Evolutionary conservation across 2,113 vertebrate species (phyloP).

Genomic region (Rousettus leschenaultii): DNA sequence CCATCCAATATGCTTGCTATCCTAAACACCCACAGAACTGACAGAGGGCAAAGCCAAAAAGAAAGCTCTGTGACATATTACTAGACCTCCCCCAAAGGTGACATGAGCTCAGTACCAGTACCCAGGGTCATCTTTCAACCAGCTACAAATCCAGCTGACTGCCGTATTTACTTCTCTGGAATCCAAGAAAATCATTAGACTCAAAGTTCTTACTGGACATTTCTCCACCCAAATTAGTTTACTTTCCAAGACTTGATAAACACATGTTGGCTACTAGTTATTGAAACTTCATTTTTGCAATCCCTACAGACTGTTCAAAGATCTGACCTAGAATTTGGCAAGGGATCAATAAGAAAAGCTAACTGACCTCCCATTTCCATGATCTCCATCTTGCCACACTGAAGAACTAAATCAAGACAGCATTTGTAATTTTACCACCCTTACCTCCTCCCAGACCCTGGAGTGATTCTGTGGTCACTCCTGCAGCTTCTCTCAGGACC

Average conservation of each 20-base stretch:
- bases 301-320: neutral
- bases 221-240: neutral
- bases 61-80: neutral
- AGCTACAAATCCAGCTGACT: neutral
- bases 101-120: rapidly evolving
- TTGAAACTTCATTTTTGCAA: neutral
- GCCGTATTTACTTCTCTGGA: neutral
- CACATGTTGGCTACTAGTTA: neutral
- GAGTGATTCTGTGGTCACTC: neutral
- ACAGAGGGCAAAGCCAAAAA: neutral
- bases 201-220: neutral
- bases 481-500: neutral
- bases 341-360: neutral
- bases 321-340: neutral
- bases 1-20: neutral
- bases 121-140: neutral
- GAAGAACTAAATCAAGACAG: neutral
- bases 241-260: neutral
- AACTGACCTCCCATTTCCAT: neutral
- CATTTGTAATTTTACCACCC: neutral
- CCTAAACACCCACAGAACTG: neutral
- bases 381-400: neutral
- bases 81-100: too few relatives aligned
- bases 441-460: neutral
- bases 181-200: neutral